Base-by-base conservation (phyloP, 2,113 vertebrate species). In the Leptocoma aspasia region DNA sequence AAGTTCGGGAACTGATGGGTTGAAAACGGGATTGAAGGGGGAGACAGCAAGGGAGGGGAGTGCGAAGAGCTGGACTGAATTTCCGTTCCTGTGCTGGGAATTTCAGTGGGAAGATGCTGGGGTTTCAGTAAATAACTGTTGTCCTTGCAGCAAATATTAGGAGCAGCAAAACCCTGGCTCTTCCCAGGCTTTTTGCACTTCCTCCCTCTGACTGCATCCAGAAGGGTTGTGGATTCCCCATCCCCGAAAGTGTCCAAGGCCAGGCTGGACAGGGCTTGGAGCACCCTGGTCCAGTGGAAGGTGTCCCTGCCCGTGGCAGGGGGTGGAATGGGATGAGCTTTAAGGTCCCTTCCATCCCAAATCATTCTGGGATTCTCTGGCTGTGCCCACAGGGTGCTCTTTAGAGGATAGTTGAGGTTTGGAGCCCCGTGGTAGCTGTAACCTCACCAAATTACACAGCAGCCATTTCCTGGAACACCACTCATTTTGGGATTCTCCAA, bases 381-480 rank as follows among this genome's bases (percentile, higher is more conserved):
- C 71, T 15, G 28, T 53, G 57, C 77, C 70, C 54, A 26, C 65
- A 64, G 71, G 59, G 65, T 52, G 56, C 57, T 76, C 60, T 57
- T 44, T 22, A 60, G 16, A 45, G 60, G 41, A 30, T 15, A 22
- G 14, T 9, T 90, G 92, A 91, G 91, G 82, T 61, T 77, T 86
- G 50, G 42, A 77, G 47, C 50, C 66, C 54, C 1, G 2, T 17
- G 57, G 79, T 37, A 16, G 75, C 82, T 61, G 2, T 45, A 57
- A 80, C 59, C 94, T 92, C 86, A 35, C 44, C 49, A n/a, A 86
- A 81, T 93, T 39, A 28, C 54, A 13, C 82, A 28, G 89, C 39
- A 35, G 82, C 54, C 69, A 0, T 92, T 90, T 93, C 96, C 94
- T 92, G 86, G 57, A 70, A 39, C 60, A 22, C 68, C 71, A 3